A percentile compares a stretch with the other conserved stretches of the same genome.
These are phyloP conservation scores for Tricholauxania praeusta DNA, from an alignment of 2,888 invertebrate species.

Conservation along the genomic window DNA sequence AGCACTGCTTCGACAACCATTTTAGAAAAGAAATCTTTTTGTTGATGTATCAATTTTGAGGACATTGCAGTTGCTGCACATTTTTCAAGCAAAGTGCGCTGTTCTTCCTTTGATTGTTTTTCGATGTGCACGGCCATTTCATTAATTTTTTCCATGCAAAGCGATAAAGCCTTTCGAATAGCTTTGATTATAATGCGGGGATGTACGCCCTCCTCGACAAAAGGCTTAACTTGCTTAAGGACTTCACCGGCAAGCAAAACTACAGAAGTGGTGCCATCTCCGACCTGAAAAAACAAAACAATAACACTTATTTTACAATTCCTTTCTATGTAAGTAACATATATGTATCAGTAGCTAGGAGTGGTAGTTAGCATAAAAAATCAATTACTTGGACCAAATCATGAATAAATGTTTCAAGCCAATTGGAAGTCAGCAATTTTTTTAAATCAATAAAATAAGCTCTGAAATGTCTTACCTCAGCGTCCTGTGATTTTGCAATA, in stretches of 20 bases:
- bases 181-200: conserved; percentile 93
- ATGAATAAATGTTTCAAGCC: not conserved
- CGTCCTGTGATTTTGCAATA: conserved; percentile 99
- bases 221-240: conserved; percentile 93
- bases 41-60: conserved; percentile 96
- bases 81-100: conserved; percentile 75
- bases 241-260: conserved; percentile 96
- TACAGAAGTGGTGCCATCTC: conserved; percentile 98
- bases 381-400: not conserved
- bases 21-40: conserved; percentile 94
- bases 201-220: conserved; percentile 95
- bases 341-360: not conserved
- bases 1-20: conserved; percentile 99
- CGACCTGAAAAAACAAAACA: conserved; percentile 75
- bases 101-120: conserved; percentile 71
- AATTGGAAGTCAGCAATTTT: too few relatives aligned
- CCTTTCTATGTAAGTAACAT: not conserved
- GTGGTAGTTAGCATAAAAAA: not conserved
- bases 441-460: too few relatives aligned
- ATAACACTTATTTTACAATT: not conserved
- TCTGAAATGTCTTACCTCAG: conserved; percentile 77
- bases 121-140: conserved; percentile 86
- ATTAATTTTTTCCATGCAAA: conserved; percentile 86
- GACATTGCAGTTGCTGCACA: conserved; percentile 98
- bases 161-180: conserved; percentile 83